phyloP scores from a whole-genome alignment of 2,113 vertebrate genomes.

The Delphinus delphis region DNA sequence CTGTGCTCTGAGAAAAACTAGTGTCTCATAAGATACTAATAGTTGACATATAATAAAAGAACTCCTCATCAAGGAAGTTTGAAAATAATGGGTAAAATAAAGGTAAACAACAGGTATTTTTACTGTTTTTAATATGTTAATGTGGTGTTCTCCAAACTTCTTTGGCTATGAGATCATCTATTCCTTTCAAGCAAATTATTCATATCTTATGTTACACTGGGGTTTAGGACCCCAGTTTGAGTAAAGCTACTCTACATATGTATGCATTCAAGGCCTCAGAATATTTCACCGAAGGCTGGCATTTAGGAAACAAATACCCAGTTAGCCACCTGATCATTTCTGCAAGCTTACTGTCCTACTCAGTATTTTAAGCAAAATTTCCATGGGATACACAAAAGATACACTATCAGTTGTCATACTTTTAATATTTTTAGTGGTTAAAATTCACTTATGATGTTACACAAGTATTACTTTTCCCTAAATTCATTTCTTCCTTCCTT shows the following conservation, averaged over 20 bases:
- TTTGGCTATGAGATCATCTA: not conserved
- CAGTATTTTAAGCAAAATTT: conserved; percentile 12
- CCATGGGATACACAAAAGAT: not conserved
- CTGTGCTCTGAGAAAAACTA: not conserved
- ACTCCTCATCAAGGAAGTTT: not conserved
- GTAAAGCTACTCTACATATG: not conserved
- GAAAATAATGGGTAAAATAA: conserved; percentile 37
- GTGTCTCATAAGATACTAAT: conserved; percentile 10
- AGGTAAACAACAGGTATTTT: not conserved
- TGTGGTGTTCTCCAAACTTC: not conserved
- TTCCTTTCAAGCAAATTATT: conserved; percentile 5
- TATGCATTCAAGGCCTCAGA: not conserved
- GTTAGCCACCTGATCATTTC: not conserved
- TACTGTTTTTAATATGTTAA: not conserved
- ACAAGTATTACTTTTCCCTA: not conserved
- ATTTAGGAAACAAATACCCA: not conserved
- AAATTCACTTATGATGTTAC: not conserved
- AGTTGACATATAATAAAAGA: not conserved
- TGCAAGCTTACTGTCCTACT: not conserved
- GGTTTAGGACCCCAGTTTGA: not conserved
- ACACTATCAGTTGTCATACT: not conserved
- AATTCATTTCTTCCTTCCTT: not conserved
- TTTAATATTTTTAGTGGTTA: not conserved
- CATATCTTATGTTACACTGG: not conserved
- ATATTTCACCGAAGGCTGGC: not conserved